Conservation (phyloP, 2,888 invertebrate species). For the Aricia artaxerxes region DNA sequence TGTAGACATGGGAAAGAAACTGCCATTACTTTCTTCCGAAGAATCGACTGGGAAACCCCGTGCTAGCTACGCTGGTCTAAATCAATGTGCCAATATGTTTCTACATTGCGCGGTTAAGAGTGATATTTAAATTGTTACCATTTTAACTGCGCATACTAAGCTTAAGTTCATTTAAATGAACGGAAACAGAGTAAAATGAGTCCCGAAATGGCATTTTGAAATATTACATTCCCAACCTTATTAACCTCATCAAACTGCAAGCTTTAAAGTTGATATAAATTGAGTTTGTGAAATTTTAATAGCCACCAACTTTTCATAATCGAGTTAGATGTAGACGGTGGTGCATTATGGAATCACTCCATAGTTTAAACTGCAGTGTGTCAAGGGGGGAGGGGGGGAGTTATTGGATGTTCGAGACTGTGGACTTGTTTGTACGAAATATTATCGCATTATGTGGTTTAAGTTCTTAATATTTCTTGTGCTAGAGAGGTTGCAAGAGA, state of each 20-base stretch:
- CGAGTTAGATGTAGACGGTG: not conserved
- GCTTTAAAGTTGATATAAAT: slow-evolving; percentile 14
- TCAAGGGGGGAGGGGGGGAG: not conserved
- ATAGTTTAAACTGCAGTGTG: not conserved
- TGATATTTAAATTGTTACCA: no score
- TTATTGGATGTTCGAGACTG: not conserved
- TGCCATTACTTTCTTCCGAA: no score
- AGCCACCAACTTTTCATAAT: not conserved
- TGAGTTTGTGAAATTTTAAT: slow-evolving; percentile 9
- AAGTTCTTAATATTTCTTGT: no score
- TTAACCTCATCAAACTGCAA: slow-evolving; percentile 2
- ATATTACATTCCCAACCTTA: not conserved
- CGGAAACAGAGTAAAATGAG: not conserved
- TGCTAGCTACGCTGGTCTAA: no score
- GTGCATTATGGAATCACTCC: slow-evolving; percentile 1
- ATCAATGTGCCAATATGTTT: no score
- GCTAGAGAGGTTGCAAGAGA: no score
- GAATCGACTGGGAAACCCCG: no score
- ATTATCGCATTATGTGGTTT: not conserved
- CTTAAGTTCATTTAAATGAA: not conserved
- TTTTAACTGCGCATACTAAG: not conserved
- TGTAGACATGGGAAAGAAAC: no score
- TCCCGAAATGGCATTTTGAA: not conserved
- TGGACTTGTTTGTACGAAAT: not conserved
- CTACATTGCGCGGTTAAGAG: no score